Base-by-base conservation (phyloP, 2,113 vertebrate species). In the Antigone vipio region DNA sequence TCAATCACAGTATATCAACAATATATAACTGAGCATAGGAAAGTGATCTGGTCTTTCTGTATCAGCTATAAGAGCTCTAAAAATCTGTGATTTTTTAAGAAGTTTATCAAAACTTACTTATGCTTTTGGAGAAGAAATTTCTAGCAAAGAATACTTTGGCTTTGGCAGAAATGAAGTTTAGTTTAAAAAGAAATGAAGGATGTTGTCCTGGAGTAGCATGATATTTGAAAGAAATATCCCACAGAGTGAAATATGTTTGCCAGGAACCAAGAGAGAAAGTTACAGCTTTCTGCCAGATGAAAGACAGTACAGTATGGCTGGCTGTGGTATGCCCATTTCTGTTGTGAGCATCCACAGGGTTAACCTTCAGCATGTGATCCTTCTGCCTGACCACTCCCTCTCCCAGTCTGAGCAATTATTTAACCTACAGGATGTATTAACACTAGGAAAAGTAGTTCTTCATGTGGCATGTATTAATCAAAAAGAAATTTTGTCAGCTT, bases 251-350 rank as follows among this genome's bases (percentile, higher is more conserved):
- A 76, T 91, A 82, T 73, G 62, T 85, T 95, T 93, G 58, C 71
- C 59, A 83, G 91, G 68, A 94, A 38, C 66, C 27, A 62, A 68
- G 71, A 89, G 24, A 67, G 35, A 90, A 92, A 90, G 67, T 85
- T 92, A 53, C 71, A 94, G 71, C 53, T 93, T 96, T 94, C 50
- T 77, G 83, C 71, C 82, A 90, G 68, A 77, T 94, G 82, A 93
- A 90, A 68, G 45, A 15, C 50, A 50, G 9, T 88, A 40, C 35
- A 30, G 26, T 50, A 35, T 32, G 18, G 40, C 60, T 91, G 94
- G 10, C 60, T 86, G 60, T 16, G 19, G 13, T 63, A 47, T 58
- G 35, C 19, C 49, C 42, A 78, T 78, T 47, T 58, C 49, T 62
- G 0, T 32, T 90, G 24, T 56, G 58, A 69, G 26, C 50, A 77